Percentiles rank a stretch among this genome's conserved stretches.
Evolutionary conservation across 2,797 vertebrate genomes (phyloP).

Genomic region (Enteromius mattozi): DNA sequence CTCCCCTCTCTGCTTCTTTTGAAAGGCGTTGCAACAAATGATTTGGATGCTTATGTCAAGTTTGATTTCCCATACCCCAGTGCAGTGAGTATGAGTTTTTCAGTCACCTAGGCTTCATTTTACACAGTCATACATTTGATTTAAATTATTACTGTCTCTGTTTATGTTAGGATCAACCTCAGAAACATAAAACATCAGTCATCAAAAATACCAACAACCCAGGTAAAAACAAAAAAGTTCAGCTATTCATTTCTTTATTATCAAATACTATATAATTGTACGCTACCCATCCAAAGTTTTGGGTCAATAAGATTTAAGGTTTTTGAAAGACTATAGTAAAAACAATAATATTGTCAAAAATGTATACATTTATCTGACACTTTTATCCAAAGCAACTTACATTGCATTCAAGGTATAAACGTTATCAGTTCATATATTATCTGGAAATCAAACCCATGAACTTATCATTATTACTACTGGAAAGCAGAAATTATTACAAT

Average conservation of each 20-base stretch:
- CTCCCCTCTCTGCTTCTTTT: not conserved
- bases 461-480: too few species aligned
- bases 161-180: slow-evolving; percentile 87
- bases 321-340: too few species aligned
- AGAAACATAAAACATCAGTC: slow-evolving; percentile 92
- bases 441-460: too few species aligned
- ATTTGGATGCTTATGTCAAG: slow-evolving; percentile 90
- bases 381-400: not conserved
- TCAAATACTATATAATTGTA: not conserved
- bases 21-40: slow-evolving; percentile 87
- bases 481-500: too few species aligned
- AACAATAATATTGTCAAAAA: not conserved
- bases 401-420: not conserved
- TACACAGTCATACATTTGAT: not conserved
- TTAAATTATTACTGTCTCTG: not conserved
- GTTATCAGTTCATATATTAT: not conserved
- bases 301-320: not conserved
- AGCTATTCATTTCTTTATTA: not conserved
- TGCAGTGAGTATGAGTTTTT: slow-evolving; percentile 77
- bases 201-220: slow-evolving; percentile 94
- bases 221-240: slow-evolving; percentile 73
- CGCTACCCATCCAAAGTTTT: not conserved
- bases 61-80: slow-evolving; percentile 97
- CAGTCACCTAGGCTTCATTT: not conserved
- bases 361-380: not conserved